Percentiles rank a stretch among this genome's conserved stretches.
phyloP scores from a whole-genome alignment of 1,140 invertebrate genomes.

The Pseudomyrmex dendroicus region DNA sequence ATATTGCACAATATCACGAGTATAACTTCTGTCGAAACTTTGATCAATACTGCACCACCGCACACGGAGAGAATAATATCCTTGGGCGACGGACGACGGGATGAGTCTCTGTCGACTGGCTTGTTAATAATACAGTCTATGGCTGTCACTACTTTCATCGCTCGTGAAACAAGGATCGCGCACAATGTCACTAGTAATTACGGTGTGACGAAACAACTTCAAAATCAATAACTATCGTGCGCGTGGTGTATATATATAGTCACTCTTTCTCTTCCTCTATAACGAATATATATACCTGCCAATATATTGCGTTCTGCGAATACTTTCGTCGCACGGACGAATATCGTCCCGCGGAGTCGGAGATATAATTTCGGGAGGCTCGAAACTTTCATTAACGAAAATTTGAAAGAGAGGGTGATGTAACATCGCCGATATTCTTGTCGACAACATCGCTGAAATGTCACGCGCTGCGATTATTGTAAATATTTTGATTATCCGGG shows the following conservation, averaged over 20 bases:
- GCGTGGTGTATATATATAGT: not conserved
- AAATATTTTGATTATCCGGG: slow-evolving; percentile 53
- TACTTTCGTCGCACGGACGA: slow-evolving; percentile 7
- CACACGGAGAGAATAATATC: too few relatives aligned
- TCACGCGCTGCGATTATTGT: slow-evolving; percentile 17
- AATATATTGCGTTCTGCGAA: slow-evolving; percentile 17
- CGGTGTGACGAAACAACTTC: not conserved
- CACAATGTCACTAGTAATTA: slow-evolving; percentile 14
- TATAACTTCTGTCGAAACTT: not conserved
- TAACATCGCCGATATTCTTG: slow-evolving; percentile 30
- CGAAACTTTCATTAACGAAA: slow-evolving; percentile 47
- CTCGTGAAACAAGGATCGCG: slow-evolving; percentile 7
- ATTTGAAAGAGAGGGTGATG: slow-evolving; percentile 1
- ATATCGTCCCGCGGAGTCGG: not conserved
- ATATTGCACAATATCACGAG: slow-evolving; percentile 8
- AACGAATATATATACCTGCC: slow-evolving; percentile 7
- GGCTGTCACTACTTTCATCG: slow-evolving; percentile 38
- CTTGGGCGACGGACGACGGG: too few relatives aligned
- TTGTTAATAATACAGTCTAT: not conserved
- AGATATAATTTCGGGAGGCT: not conserved
- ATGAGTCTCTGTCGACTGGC: too few relatives aligned
- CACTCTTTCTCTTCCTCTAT: not conserved
- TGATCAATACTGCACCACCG: too few relatives aligned
- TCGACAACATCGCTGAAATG: slow-evolving; percentile 34
- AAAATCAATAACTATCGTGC: slow-evolving; percentile 22